phyloP scores from a whole-genome alignment of 2,113 vertebrate species.

The Hiodon tergisus region DNA sequence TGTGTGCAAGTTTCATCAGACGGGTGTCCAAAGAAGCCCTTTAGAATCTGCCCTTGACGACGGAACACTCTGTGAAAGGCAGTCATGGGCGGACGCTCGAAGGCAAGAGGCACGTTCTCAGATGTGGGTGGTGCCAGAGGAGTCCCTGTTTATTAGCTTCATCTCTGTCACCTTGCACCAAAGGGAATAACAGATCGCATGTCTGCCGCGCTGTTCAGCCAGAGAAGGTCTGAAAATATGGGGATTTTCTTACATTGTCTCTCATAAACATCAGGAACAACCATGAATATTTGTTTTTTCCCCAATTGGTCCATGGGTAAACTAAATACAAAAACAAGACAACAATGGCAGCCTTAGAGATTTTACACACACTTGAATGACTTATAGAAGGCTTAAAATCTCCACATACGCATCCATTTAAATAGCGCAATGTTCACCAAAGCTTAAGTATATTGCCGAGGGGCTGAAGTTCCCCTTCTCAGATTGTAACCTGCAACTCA shows the following conservation, averaged over 20 bases:
- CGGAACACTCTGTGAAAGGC: too few relatives aligned
- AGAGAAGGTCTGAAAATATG: neutral
- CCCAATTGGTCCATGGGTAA: neutral
- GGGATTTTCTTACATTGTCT: neutral
- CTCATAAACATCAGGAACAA: neutral
- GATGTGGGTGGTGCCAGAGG: too few relatives aligned
- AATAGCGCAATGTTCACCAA: too few relatives aligned
- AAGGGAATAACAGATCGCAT: conserved; percentile 1
- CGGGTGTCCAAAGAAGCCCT: too few relatives aligned
- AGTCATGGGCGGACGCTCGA: neutral
- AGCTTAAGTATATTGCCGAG: too few relatives aligned
- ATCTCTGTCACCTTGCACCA: neutral
- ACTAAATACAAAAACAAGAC: neutral
- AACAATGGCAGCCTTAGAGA: neutral
- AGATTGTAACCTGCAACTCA: too few relatives aligned
- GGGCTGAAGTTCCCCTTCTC: too few relatives aligned
- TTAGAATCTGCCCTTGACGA: neutral
- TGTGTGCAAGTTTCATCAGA: neutral
- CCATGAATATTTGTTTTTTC: neutral
- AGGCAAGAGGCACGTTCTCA: neutral
- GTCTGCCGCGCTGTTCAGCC: neutral
- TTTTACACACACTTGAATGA: too few relatives aligned
- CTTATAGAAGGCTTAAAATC: too few relatives aligned
- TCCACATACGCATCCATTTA: too few relatives aligned
- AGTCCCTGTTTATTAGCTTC: neutral